A percentile compares a stretch with the other conserved stretches of the same genome.
These are phyloP conservation scores for Boleophthalmus pectinirostris DNA, from an alignment of 2,113 vertebrate genomes.

Conservation along the genomic window DNA sequence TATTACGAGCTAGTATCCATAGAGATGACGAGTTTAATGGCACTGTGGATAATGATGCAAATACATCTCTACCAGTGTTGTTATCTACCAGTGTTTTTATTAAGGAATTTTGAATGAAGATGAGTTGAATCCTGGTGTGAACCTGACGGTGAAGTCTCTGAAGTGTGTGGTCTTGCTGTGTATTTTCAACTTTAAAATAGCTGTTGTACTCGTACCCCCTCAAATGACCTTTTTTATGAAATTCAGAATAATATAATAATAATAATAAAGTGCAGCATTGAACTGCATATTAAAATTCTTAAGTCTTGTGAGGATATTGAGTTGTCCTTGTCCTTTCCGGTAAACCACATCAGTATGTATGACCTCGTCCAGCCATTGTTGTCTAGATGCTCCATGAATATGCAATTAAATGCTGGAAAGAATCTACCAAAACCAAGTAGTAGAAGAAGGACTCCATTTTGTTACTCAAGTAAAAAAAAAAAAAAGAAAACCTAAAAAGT, in stretches of 20 bases:
- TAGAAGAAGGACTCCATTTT: too few relatives aligned
- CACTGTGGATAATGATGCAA: too few relatives aligned
- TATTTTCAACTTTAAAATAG: background rate
- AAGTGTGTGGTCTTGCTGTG: background rate
- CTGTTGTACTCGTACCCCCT: background rate
- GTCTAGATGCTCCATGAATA: background rate
- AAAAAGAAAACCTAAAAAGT: too few relatives aligned
- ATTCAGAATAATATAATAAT: background rate
- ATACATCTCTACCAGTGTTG: background rate
- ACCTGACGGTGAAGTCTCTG: background rate
- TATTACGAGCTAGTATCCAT: too few relatives aligned
- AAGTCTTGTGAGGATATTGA: constrained; percentile 12
- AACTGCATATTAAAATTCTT: background rate
- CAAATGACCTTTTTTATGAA: background rate
- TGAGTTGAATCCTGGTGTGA: constrained; percentile 6
- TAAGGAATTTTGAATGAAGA: background rate
- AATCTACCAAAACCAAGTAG: background rate
- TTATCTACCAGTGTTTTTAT: background rate
- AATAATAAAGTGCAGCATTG: background rate
- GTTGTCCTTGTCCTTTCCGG: constrained; percentile 1
- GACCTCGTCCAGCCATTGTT: constrained; percentile 1
- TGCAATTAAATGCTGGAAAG: background rate
- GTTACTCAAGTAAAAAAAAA: too few relatives aligned
- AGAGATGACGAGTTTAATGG: too few relatives aligned
- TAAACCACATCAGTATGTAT: constrained; percentile 1